A percentile compares a stretch with the other conserved stretches of the same genome.
phyloP scores from a whole-genome alignment of 2,888 invertebrate species.

The Notodonta dromedarius region DNA sequence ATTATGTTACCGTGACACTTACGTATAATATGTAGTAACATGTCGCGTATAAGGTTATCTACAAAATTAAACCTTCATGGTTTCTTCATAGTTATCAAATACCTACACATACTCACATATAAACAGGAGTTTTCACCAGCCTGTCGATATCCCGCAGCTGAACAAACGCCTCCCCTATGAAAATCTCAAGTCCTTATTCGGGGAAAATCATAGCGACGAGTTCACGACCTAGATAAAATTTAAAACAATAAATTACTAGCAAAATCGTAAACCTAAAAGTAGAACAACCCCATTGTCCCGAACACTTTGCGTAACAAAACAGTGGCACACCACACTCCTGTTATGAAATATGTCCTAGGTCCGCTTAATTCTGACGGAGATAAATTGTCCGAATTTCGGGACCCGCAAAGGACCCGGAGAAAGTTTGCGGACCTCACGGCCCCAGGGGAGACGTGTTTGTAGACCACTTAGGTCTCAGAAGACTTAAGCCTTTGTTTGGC shows the following conservation, averaged over 20 bases:
- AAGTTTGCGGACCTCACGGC: constrained; percentile 18
- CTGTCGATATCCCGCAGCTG: too few species aligned
- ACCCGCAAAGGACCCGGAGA: constrained; percentile 18
- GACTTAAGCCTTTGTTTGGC: constrained; percentile 4
- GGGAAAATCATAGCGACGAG: too few species aligned
- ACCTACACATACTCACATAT: too few species aligned
- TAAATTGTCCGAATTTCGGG: constrained; percentile 27
- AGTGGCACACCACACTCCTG: constrained; percentile 14
- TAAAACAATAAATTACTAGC: neutral
- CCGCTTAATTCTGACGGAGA: constrained; percentile 24
- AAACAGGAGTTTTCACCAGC: too few species aligned
- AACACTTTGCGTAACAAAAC: constrained; percentile 12
- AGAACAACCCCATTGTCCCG: neutral
- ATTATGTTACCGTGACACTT: too few species aligned
- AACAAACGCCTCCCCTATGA: too few species aligned
- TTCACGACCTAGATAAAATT: neutral
- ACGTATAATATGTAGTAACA: too few species aligned
- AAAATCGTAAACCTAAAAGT: neutral
- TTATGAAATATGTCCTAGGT: constrained; percentile 27
- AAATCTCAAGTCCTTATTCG: too few species aligned
- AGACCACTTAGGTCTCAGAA: constrained; percentile 8
- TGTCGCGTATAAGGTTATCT: too few species aligned
- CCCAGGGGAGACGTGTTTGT: constrained; percentile 18
- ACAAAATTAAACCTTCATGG: too few species aligned
- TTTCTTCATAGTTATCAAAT: too few species aligned